Percentiles rank a stretch among this genome's conserved stretches.
phyloP scores from a whole-genome alignment of 2,888 invertebrate species.

The Caenorhabditis sp. region DNA sequence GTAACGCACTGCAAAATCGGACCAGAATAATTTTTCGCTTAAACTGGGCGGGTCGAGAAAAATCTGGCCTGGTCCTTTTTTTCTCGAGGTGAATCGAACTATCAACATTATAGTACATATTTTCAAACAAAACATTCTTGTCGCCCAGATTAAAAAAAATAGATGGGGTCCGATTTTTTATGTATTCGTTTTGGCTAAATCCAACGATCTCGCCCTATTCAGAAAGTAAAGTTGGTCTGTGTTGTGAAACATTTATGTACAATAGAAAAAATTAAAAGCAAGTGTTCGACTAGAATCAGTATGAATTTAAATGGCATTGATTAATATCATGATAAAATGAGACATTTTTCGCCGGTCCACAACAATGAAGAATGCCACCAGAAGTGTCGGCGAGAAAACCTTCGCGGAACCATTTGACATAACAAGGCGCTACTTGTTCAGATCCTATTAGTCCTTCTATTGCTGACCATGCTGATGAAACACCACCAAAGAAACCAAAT shows the following conservation, averaged over 20 bases:
- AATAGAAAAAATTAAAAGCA: not conserved
- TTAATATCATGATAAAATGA: constrained; percentile 14
- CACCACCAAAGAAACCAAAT: constrained; percentile 49
- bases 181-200: too few species aligned
- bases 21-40: too few species aligned
- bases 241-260: not conserved
- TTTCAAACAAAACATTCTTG: too few species aligned
- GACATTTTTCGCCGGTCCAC: constrained; percentile 39
- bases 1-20: too few species aligned
- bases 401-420: constrained; percentile 42
- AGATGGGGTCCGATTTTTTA: too few species aligned
- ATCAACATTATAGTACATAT: too few species aligned
- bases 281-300: constrained; percentile 1
- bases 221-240: too few species aligned
- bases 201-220: too few species aligned
- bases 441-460: constrained; percentile 28
- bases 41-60: too few species aligned
- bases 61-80: too few species aligned
- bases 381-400: constrained; percentile 2
- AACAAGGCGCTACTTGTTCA: constrained; percentile 44
- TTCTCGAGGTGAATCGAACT: too few species aligned
- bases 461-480: constrained; percentile 46
- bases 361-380: constrained; percentile 37
- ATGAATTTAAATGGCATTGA: constrained; percentile 5
- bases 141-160: too few species aligned